Base-by-base conservation (phyloP, 1,140 invertebrate species). In the Papilio xuthus region DNA sequence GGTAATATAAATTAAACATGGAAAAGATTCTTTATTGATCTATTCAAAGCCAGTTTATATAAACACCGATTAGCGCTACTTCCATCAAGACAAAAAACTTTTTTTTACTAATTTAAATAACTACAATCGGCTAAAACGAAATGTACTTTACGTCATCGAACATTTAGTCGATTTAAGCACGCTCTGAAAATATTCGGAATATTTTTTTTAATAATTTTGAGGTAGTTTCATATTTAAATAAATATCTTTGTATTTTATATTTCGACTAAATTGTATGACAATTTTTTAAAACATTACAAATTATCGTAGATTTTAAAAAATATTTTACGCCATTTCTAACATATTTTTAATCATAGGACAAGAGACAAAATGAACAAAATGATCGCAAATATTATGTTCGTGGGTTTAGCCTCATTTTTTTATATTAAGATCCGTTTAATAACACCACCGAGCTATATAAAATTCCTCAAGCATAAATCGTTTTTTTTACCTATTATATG, bases 131-230 rank as follows among this genome's bases (percentile, higher is more conserved):
- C 71, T 73, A 50, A 42, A 73, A 67, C 37, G n/a, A 76, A 76
- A 76, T 76, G 50, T 76, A 76, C 74, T 76, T 76, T 76, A 56
- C 13, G n/a, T 63, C 28, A 75, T 76, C 53, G 12, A 76, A 76
- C 32, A 63, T 76, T 76, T 41, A 56, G 20, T 76, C 56, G 74
- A 42, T 60, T 76, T 63, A 76, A 76, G 74, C 74, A 42, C 74
- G 28, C 56, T 76, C 56, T 76, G 53, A 76, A 76, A 73, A 76
- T 63, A 63, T 63, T 32, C 32, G 32, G 26, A 13, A 12, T 32
- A 63, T 23, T 32, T 56, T 42, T 76, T 76, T 80, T 82, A 73
- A 82, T 81, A 85, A 81, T 86, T 86, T 86, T 85, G 84, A 85
- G 85, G 84, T 85, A 85, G 84, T 81, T 85, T 72, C 78, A 80